Evolutionary conservation across 2,113 vertebrate genomes (phyloP), one percentile per base, ranked within the genome.

Genomic region (Oreochromis aureus): DNA sequence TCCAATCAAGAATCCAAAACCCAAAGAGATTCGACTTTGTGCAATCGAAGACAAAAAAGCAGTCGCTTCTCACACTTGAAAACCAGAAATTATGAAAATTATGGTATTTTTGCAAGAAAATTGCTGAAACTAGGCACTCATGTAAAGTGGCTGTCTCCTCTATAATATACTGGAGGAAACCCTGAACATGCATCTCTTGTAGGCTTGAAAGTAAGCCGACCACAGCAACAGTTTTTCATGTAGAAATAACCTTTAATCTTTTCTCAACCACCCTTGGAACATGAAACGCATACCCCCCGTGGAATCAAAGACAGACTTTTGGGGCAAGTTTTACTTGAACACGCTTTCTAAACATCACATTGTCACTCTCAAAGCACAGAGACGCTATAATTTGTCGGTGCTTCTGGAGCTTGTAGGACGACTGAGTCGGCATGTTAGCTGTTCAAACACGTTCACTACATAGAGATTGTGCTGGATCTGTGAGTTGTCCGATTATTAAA

Each of bases 401-500:
- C 32, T 56, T 30, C 12, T 51, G 30, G 12, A 78, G 58, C 44
- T 12, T 2, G 13, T 6, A 10, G n/a, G 22, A 46, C 11, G 24
- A 7, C 58, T 36, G 73, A 24, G 63, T 59, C n/a, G 2, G 81
- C 54, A n/a, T 34, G 63, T n/a, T 27, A n/a, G 19, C 78, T 34
- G 51, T 85, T 36, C 24, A 44, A 30, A 46, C 15, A 1, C 1
- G 4, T 55, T 76, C 63, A 53, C 46, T 80, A 0, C 59, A 13
- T 34, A 71, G 34, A 61, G 86, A 89, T 87, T 81, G 53, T 71
- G 76, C 81, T 1, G 53, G 89, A 91, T 86, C 90, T 81, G 63
- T 41, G 78, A 81, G 54, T 44, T n/a, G 69, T 51, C 80, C 41
- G 82, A 86, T 91, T 73, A 93, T 93, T 90, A 90, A 92, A 92